phyloP scores from a whole-genome alignment of 1,140 invertebrate species.

The Drosophila subpulchrella region DNA sequence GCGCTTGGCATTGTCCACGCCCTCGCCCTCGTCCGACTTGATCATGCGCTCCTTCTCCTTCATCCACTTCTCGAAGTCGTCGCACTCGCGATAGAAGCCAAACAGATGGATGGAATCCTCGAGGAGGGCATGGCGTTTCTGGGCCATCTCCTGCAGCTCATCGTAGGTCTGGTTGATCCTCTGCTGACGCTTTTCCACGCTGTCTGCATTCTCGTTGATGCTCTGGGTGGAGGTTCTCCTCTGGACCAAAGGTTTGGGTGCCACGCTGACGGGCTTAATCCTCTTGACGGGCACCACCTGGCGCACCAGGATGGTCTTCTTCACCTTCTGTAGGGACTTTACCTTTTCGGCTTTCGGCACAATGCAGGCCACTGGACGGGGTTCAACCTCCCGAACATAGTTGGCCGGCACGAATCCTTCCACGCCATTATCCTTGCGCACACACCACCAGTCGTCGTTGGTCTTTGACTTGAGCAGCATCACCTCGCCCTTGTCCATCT shows the following conservation, averaged over 20 bases:
- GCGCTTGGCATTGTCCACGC: constrained; percentile 96
- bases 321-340: constrained; percentile 92
- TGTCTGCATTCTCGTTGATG: constrained; percentile 87
- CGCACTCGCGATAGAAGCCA: constrained; percentile 98
- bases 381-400: constrained; percentile 97
- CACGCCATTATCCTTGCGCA: constrained; percentile 94
- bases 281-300: constrained; percentile 91
- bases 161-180: constrained; percentile 92
- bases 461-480: constrained; percentile 98
- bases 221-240: constrained; percentile 76
- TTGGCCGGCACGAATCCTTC: constrained; percentile 99
- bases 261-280: constrained; percentile 86
- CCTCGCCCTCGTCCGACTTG: constrained; percentile 91
- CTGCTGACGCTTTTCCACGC: constrained; percentile 92
- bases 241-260: constrained; percentile 85
- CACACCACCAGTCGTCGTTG: constrained; percentile 99
- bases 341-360: constrained; percentile 94
- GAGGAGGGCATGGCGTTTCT: constrained; percentile 91
- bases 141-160: constrained; percentile 92
- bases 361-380: constrained; percentile 91
- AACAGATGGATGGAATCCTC: constrained; percentile 97
- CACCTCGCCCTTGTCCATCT: constrained; percentile 94
- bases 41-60: constrained; percentile 97
- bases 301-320: constrained; percentile 94
- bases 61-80: constrained; percentile 99